These are phyloP conservation scores for Hymenopus coronatus DNA, from an alignment of 2,888 invertebrate genomes.

Conservation along the genomic window DNA sequence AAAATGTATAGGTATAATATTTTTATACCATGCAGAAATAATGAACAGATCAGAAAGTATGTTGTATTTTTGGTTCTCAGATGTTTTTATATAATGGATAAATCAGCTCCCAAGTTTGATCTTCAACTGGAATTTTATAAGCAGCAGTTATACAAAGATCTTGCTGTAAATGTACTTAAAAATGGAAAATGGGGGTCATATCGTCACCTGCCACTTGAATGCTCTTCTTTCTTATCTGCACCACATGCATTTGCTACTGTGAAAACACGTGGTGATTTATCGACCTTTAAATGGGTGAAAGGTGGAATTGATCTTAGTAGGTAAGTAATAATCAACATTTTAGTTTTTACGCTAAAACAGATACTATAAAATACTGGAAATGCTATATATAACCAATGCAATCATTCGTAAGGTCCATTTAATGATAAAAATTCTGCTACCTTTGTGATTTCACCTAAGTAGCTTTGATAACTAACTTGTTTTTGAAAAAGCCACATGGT, in stretches of 20 bases:
- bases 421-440: too few relatives aligned
- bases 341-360: too few relatives aligned
- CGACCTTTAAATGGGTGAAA: constrained; percentile 81
- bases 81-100: constrained; percentile 55
- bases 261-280: constrained; percentile 77
- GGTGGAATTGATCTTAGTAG: constrained; percentile 45
- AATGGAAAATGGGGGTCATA: constrained; percentile 75
- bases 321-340: background rate
- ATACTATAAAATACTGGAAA: too few relatives aligned
- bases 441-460: too few relatives aligned
- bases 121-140: constrained; percentile 62
- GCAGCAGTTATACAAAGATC: constrained; percentile 38
- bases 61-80: background rate
- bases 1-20: too few relatives aligned
- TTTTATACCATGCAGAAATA: background rate
- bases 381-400: too few relatives aligned
- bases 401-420: too few relatives aligned
- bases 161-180: constrained; percentile 75
- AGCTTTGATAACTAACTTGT: too few relatives aligned
- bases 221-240: constrained; percentile 45
- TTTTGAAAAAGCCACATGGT: too few relatives aligned
- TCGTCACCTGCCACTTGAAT: constrained; percentile 68
- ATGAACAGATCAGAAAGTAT: constrained; percentile 40
- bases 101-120: constrained; percentile 63
- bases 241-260: constrained; percentile 76